Evolutionary conservation across 2,888 invertebrate genomes (phyloP).

Genomic region (Teinopalpus imperialis): DNA sequence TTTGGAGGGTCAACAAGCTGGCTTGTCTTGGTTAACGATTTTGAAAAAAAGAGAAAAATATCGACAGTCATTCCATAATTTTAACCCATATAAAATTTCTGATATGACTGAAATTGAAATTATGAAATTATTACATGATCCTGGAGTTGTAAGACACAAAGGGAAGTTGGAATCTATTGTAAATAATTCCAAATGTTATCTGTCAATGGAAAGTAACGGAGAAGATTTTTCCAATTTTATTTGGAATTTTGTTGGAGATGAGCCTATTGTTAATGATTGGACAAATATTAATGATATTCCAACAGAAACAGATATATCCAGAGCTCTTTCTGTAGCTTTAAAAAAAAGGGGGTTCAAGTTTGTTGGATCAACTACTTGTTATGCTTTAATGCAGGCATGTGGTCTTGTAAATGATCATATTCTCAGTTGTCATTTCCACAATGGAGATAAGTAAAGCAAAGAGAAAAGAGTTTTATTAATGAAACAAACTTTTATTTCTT

Average conservation of each 20-base stretch:
- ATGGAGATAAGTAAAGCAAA: neutral
- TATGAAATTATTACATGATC: conserved; percentile 37
- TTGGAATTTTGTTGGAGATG: conserved; percentile 60
- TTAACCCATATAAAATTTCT: conserved; percentile 53
- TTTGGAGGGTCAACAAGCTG: conserved; percentile 73
- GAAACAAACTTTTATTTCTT: no score
- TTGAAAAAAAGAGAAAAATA: conserved; percentile 65
- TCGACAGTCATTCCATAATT: conserved; percentile 49
- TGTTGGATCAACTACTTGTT: conserved; percentile 66
- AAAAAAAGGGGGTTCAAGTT: conserved; percentile 64
- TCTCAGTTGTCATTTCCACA: conserved; percentile 42
- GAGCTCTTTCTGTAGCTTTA: conserved; percentile 52
- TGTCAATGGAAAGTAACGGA: conserved; percentile 52
- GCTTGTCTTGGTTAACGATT: conserved; percentile 68
- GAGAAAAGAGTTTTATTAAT: no score
- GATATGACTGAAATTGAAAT: conserved; percentile 45
- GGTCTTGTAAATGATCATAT: conserved; percentile 69
- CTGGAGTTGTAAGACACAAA: conserved; percentile 57
- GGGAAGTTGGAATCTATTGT: conserved; percentile 63
- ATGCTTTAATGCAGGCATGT: conserved; percentile 75
- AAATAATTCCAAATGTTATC: conserved; percentile 59
- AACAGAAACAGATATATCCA: conserved; percentile 47
- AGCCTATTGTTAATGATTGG: conserved; percentile 58
- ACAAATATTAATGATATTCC: conserved; percentile 48
- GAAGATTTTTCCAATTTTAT: conserved; percentile 59